phyloP scores from a whole-genome alignment of 2,113 vertebrate genomes.

The Periophthalmodon schlosseri region DNA sequence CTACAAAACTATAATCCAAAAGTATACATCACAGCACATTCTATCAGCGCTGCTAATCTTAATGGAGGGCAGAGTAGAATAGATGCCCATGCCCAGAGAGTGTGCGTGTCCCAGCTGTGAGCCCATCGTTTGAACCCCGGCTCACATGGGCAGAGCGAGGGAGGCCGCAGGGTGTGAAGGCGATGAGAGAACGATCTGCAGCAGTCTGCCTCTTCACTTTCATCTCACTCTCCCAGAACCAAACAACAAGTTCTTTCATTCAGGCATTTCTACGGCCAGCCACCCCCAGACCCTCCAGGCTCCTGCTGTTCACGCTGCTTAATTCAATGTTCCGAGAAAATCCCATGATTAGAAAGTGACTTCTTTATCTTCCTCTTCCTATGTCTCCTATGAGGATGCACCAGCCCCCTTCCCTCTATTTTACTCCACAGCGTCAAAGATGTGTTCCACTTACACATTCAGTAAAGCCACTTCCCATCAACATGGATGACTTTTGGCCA shows the following conservation, averaged over 20 bases:
- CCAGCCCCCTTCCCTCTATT: slow-evolving; percentile 20
- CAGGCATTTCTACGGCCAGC: slow-evolving; percentile 66
- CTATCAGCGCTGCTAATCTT: neutral
- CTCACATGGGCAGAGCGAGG: slow-evolving; percentile 74
- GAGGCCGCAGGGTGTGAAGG: slow-evolving; percentile 69
- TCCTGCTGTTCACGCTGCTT: slow-evolving; percentile 73
- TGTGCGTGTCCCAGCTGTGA: slow-evolving; percentile 60
- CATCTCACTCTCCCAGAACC: slow-evolving; percentile 68
- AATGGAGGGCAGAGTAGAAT: neutral
- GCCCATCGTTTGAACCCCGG: slow-evolving; percentile 67
- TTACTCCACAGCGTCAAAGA: slow-evolving; percentile 35
- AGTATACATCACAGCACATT: slow-evolving; percentile 1
- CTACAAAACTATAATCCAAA: neutral
- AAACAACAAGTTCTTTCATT: slow-evolving; percentile 79
- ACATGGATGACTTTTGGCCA: neutral
- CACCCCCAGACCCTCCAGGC: slow-evolving; percentile 69
- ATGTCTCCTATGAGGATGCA: slow-evolving; percentile 42
- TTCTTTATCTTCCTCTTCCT: slow-evolving; percentile 55
- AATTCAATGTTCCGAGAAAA: slow-evolving; percentile 83
- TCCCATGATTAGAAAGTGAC: slow-evolving; percentile 82
- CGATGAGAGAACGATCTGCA: slow-evolving; percentile 63
- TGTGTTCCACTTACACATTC: slow-evolving; percentile 24
- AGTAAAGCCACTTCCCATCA: neutral
- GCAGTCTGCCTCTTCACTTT: slow-evolving; percentile 75
- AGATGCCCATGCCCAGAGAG: slow-evolving; percentile 20